phyloP scores from a whole-genome alignment of 1,140 invertebrate genomes.

The Lucilia cuprina region DNA sequence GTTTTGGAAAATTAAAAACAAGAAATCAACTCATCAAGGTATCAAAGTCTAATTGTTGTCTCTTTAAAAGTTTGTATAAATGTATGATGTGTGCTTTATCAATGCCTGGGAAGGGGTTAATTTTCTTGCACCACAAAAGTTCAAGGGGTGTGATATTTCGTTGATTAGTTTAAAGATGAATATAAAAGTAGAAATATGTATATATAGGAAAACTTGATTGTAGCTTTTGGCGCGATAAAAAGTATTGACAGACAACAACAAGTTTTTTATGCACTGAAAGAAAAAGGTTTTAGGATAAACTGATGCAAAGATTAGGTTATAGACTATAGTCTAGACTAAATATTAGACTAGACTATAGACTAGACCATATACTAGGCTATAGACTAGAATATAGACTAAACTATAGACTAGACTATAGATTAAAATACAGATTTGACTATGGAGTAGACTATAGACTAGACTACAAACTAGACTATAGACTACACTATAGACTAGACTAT shows the following conservation, averaged over 20 bases:
- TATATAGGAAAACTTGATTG: too few species aligned
- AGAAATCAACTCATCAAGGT: background rate
- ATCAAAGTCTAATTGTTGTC: background rate
- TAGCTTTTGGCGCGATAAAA: too few species aligned
- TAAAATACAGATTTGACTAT: too few species aligned
- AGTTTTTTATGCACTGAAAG: background rate
- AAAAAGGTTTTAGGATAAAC: too few species aligned
- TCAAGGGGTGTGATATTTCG: constrained; percentile 3
- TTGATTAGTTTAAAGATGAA: constrained; percentile 2
- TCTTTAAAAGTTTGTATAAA: background rate
- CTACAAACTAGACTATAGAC: too few species aligned
- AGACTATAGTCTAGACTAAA: too few species aligned
- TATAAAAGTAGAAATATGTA: background rate
- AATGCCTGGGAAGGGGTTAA: background rate
- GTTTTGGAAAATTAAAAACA: background rate
- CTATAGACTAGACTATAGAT: too few species aligned
- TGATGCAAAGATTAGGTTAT: background rate
- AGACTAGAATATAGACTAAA: too few species aligned
- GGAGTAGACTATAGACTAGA: too few species aligned
- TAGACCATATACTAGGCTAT: too few species aligned
- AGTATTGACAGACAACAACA: background rate
- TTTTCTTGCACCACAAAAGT: background rate
- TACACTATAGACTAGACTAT: too few species aligned
- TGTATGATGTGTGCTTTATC: background rate
- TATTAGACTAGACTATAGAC: too few species aligned